phyloP scores from a whole-genome alignment of 1,140 invertebrate genomes.

The Aculops lycopersici region DNA sequence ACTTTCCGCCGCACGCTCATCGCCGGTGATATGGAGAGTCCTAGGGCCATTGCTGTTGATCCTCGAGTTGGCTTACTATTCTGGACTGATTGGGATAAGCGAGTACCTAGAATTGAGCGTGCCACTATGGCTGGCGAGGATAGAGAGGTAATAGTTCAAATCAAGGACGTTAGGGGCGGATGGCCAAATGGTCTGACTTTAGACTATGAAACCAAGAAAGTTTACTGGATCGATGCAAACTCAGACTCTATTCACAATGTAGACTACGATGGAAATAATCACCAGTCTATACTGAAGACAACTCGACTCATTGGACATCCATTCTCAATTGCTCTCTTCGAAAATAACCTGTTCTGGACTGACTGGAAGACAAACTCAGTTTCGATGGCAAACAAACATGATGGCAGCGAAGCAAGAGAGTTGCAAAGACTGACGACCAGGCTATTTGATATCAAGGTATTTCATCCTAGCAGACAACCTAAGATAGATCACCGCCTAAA shows the following conservation, averaged over 20 bases:
- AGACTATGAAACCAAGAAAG: slow-evolving; percentile 22
- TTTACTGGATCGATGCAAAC: slow-evolving; percentile 37
- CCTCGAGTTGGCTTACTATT: slow-evolving; percentile 40
- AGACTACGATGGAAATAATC: slow-evolving; percentile 24
- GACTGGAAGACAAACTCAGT: slow-evolving; percentile 69
- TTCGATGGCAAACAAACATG: slow-evolving; percentile 29
- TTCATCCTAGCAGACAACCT: slow-evolving; percentile 39
- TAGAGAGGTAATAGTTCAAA: slow-evolving; percentile 17
- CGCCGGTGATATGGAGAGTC: slow-evolving; percentile 49
- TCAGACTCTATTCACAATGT: slow-evolving; percentile 52
- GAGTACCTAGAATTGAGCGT: slow-evolving; percentile 21
- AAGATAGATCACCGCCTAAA: slow-evolving; percentile 7
- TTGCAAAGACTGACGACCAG: slow-evolving; percentile 27
- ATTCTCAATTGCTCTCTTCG: slow-evolving; percentile 54
- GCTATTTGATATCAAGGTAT: slow-evolving; percentile 54
- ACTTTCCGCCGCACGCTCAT: slow-evolving; percentile 39
- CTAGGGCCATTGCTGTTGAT: slow-evolving; percentile 50
- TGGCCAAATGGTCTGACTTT: slow-evolving; percentile 35
- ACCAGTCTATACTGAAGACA: slow-evolving; percentile 20
- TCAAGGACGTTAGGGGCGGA: slow-evolving; percentile 18
- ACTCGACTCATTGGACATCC: slow-evolving; percentile 31
- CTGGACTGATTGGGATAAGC: slow-evolving; percentile 62
- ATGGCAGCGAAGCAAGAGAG: slow-evolving; percentile 22
- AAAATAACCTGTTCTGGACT: slow-evolving; percentile 54
- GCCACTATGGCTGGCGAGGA: slow-evolving; percentile 24